phyloP scores from a whole-genome alignment of 1,140 invertebrate genomes.

The Pinna nobilis region DNA sequence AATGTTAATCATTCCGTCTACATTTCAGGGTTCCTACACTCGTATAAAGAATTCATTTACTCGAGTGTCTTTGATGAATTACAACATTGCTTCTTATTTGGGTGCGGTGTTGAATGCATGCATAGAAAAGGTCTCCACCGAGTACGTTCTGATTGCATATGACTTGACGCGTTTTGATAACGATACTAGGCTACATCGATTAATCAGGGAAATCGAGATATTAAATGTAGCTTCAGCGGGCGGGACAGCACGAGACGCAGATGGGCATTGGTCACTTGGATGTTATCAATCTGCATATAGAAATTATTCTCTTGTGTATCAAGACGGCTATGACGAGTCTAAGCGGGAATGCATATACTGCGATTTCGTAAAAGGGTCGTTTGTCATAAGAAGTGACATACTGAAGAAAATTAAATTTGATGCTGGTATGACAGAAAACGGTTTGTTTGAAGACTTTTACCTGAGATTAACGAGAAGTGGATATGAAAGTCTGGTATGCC shows the following conservation, averaged over 20 bases:
- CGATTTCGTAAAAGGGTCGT: conserved; percentile 65
- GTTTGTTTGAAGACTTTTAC: conserved; percentile 66
- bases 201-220: conserved; percentile 56
- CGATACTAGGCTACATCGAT: conserved; percentile 59
- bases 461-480: conserved; percentile 46
- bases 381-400: conserved; percentile 50
- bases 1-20: neutral
- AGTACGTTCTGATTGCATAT: conserved; percentile 63
- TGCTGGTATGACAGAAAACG: conserved; percentile 28
- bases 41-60: neutral
- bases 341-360: conserved; percentile 68
- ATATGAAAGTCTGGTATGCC: conserved; percentile 52
- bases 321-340: conserved; percentile 65
- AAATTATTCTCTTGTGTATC: conserved; percentile 59
- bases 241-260: conserved; percentile 56
- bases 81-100: neutral
- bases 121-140: conserved; percentile 50
- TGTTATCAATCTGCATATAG: conserved; percentile 62
- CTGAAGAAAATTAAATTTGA: conserved; percentile 47
- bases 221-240: conserved; percentile 48
- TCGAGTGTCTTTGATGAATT: neutral
- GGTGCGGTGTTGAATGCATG: conserved; percentile 54
- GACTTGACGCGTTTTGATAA: conserved; percentile 52
- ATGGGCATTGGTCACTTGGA: conserved; percentile 66
- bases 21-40: neutral